Percentiles rank a stretch among this genome's conserved stretches.
phyloP scores from a whole-genome alignment of 1,140 invertebrate species.

The Drosophila subpulchrella region DNA sequence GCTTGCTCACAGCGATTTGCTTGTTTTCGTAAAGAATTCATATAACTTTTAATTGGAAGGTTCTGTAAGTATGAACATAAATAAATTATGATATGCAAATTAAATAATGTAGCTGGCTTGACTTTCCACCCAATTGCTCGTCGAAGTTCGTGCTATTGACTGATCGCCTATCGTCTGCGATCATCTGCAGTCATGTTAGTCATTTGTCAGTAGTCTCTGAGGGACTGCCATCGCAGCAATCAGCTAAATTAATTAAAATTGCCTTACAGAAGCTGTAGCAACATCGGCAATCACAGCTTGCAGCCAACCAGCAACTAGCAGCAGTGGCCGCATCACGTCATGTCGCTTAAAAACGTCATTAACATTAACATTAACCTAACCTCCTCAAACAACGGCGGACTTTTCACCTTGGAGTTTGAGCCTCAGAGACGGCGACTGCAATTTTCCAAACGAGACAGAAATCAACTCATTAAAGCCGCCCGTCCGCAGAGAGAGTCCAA shows the following conservation, averaged over 20 bases:
- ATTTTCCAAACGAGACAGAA: conserved; percentile 50
- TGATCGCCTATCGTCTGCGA: conserved; percentile 20
- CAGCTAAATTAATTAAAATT: conserved; percentile 38
- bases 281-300: conserved; percentile 17
- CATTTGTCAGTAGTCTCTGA: conserved; percentile 24
- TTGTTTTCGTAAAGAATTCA: no score
- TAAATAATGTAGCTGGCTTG: not conserved
- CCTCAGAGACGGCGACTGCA: conserved; percentile 23
- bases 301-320: conserved; percentile 8
- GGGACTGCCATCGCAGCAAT: conserved; percentile 16
- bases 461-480: conserved; percentile 46
- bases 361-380: conserved; percentile 72
- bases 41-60: no score
- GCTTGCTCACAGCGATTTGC: not conserved
- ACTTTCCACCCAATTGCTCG: not conserved
- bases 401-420: conserved; percentile 63
- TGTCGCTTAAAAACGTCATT: conserved; percentile 74
- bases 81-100: no score
- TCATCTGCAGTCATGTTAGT: conserved; percentile 24
- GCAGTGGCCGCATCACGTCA: conserved; percentile 51
- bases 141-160: not conserved
- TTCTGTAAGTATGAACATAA: no score
- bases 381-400: conserved; percentile 61
- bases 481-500: conserved; percentile 42
- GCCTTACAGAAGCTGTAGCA: conserved; percentile 21